These are phyloP conservation scores for Haplochromis vanheusdeni DNA, from an alignment of 2,113 vertebrate species.

Conservation along the genomic window DNA sequence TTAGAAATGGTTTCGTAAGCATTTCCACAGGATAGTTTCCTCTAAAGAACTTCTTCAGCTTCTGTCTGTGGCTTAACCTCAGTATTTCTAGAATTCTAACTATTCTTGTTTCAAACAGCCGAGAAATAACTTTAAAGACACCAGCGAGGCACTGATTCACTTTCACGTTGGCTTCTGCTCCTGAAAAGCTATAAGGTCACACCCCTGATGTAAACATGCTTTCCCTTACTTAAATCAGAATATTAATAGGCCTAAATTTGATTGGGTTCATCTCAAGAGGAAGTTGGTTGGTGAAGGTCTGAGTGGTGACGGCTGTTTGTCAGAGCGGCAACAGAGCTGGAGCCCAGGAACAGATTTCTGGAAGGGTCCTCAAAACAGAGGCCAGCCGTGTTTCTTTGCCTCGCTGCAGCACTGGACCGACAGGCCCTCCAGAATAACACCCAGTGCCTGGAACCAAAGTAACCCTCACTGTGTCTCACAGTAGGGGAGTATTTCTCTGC, in stretches of 20 bases:
- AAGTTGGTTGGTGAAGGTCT: constrained; percentile 35
- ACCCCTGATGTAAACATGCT: background rate
- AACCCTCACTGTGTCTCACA: constrained; percentile 45
- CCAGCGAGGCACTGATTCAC: background rate
- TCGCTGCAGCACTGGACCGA: constrained; percentile 24
- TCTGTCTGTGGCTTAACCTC: background rate
- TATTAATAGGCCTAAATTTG: constrained; percentile 51
- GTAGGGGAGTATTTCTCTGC: constrained; percentile 46
- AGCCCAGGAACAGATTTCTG: constrained; percentile 35
- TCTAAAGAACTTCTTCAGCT: background rate
- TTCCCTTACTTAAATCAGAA: constrained; percentile 15
- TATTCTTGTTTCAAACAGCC: background rate
- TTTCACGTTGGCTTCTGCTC: background rate
- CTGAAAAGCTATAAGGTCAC: background rate
- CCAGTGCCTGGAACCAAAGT: constrained; percentile 27
- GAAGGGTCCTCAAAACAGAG: constrained; percentile 37
- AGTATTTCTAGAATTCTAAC: background rate
- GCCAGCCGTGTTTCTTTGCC: constrained; percentile 31
- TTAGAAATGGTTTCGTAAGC: background rate
- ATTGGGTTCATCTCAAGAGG: constrained; percentile 30
- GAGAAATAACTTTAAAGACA: background rate
- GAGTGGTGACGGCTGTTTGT: constrained; percentile 41
- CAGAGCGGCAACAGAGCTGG: constrained; percentile 6
- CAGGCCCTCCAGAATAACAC: constrained; percentile 50
- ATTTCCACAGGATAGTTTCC: background rate